phyloP scores from a whole-genome alignment of 2,113 vertebrate species.

The Rousettus leschenaultii region DNA sequence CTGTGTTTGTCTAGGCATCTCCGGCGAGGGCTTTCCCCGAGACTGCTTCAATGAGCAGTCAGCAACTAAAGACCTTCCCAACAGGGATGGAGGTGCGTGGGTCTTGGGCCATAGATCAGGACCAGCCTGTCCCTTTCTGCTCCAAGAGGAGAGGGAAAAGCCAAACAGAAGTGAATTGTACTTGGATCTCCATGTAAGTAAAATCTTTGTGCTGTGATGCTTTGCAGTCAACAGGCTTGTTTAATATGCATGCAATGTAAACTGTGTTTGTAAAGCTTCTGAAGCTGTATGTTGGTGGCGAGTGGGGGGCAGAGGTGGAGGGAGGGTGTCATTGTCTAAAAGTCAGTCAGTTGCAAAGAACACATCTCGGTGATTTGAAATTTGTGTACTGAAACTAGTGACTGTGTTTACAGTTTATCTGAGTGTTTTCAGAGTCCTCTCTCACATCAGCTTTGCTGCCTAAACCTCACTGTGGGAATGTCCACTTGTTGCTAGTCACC shows the following conservation, averaged over 20 bases:
- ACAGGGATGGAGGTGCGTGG: conserved; percentile 75
- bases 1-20: conserved; percentile 65
- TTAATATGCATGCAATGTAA: neutral
- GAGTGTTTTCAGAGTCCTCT: neutral
- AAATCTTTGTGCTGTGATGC: neutral
- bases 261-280: neutral
- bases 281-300: neutral
- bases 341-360: neutral
- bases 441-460: neutral
- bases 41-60: conserved; percentile 76
- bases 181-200: conserved; percentile 84
- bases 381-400: neutral
- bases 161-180: conserved; percentile 72
- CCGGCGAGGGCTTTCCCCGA: conserved; percentile 75
- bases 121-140: conserved; percentile 64
- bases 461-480: neutral
- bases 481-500: neutral
- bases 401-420: neutral
- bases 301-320: no score
- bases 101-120: conserved; percentile 77
- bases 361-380: neutral
- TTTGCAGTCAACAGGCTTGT: conserved; percentile 20
- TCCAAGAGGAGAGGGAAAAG: conserved; percentile 78
- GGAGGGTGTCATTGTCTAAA: neutral
- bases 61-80: conserved; percentile 72